Evolutionary conservation across 2,113 vertebrate genomes (phyloP), one percentile per base, ranked within the genome.

Genomic region (Seriola rivoliana): DNA sequence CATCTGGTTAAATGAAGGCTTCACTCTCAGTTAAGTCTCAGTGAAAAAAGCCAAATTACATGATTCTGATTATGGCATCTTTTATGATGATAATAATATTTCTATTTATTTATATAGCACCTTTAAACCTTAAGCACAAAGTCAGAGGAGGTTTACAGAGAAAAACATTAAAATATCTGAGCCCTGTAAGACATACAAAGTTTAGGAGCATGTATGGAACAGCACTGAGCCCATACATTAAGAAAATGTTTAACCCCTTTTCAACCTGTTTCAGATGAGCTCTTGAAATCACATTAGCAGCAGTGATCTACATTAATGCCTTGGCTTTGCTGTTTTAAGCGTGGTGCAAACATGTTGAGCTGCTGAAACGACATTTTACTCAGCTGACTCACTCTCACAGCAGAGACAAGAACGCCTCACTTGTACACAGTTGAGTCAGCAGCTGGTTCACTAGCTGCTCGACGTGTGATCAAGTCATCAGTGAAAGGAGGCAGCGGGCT

Each of bases 351-450:
- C 44, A 21, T 21, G 66, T 34, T 11, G 52, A 34, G 42, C 59
- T 17, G 25, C 67, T 42, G 36, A 17, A 25, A 68, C 54, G 12
- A 10, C 12, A 6, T 38, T 34, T 78, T 10, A 29, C 36, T 23
- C 0, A 62, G 23, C 42, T 55, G 55, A 69, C 36, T 25, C 54
- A 67, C 36, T 42, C 19, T 29, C 50, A 36, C 34, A 63, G 55
- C 44, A 17, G 10, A 65, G 25, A 84, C 36, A 21, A 71, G 65
- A 54, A 60, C 0, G 36, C 0, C 54, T 71, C 29, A 29, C 48
- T 52, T 48, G 40, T 44, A 29, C 81, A 68, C 54, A 42, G 36
- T 29, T 59, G 73, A 85, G 57, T 77, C 71, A 75, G 78, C 73
- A 74, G 74, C 75, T 80, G 72, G 9, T 73, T 75, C 68, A 50